These are phyloP conservation scores for Marmota flaviventris DNA, from an alignment of 2,113 vertebrate genomes.

Conservation along the genomic window DNA sequence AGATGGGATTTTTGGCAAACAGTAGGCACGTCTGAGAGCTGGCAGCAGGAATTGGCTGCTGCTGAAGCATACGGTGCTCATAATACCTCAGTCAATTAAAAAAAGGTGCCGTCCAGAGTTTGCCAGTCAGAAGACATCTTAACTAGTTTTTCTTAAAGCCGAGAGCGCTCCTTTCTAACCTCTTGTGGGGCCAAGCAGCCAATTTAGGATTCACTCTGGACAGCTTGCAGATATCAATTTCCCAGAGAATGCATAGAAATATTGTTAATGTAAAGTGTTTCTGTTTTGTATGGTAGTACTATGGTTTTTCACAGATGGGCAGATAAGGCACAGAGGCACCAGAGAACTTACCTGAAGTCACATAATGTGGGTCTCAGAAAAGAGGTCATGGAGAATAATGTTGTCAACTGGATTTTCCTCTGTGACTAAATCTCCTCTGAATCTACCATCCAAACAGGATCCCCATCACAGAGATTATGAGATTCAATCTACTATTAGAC, in stretches of 20 bases:
- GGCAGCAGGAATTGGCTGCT: conserved; percentile 57
- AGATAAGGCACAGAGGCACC: conserved; percentile 1
- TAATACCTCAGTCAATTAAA: conserved; percentile 69
- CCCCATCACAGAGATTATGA: not conserved
- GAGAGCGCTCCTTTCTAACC: not conserved
- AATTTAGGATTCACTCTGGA: conserved; percentile 58
- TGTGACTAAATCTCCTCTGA: not conserved
- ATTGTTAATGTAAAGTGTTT: not conserved
- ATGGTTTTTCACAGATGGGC: not conserved
- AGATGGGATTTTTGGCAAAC: conserved; percentile 77
- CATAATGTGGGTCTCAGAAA: not conserved
- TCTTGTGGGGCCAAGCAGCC: not conserved
- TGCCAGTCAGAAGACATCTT: conserved; percentile 61
- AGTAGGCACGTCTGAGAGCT: not conserved
- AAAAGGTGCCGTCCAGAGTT: conserved; percentile 16
- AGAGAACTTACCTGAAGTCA: conserved; percentile 7
- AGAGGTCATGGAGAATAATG: not conserved
- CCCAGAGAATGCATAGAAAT: conserved; percentile 42
- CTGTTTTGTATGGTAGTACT: not conserved
- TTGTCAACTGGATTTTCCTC: not conserved
- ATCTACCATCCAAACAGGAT: not conserved
- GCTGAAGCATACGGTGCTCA: conserved; percentile 46
- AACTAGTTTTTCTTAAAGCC: conserved; percentile 56
- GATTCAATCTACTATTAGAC: not conserved
- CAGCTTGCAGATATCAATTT: not conserved